Evolutionary conservation across 2,888 invertebrate genomes (phyloP).

Genomic region (Clusia tigrina): DNA sequence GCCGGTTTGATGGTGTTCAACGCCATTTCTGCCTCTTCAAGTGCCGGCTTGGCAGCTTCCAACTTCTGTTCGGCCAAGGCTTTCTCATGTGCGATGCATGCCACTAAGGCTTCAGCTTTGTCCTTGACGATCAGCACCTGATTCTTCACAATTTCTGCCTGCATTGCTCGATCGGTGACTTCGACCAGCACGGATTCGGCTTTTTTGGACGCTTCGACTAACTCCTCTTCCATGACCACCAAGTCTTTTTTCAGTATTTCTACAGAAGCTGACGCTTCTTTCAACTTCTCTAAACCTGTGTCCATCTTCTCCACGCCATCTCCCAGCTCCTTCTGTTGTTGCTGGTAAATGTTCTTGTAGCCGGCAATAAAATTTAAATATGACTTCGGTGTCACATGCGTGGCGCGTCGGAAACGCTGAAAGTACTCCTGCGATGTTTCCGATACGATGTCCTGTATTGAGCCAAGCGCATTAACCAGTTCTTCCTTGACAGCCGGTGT

Average conservation of each 20-base stretch:
- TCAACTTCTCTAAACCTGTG: conserved; percentile 91
- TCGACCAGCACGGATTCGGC: conserved; percentile 87
- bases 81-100: conserved; percentile 88
- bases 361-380: conserved; percentile 94
- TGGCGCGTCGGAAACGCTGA: conserved; percentile 89
- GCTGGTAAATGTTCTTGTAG: conserved; percentile 92
- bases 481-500: conserved; percentile 82
- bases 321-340: conserved; percentile 87
- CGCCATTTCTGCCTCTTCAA: conserved; percentile 94
- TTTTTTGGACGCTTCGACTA: conserved; percentile 90
- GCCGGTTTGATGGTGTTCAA: conserved; percentile 96
- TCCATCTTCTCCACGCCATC: conserved; percentile 94
- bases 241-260: conserved; percentile 90
- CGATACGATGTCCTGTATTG: conserved; percentile 92
- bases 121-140: conserved; percentile 96
- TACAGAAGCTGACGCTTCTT: conserved; percentile 94
- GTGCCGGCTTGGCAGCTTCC: conserved; percentile 93
- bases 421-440: conserved; percentile 86
- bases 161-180: conserved; percentile 92
- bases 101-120: conserved; percentile 89
- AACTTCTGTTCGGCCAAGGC: conserved; percentile 89
- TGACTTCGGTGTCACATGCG: conserved; percentile 97
- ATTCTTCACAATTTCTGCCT: conserved; percentile 94
- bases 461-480: conserved; percentile 88
- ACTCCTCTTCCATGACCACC: conserved; percentile 92